A percentile compares a stretch with the other conserved stretches of the same genome.
Conservation (phyloP, 2,113 vertebrate genomes). For the Xiphias gladius region DNA sequence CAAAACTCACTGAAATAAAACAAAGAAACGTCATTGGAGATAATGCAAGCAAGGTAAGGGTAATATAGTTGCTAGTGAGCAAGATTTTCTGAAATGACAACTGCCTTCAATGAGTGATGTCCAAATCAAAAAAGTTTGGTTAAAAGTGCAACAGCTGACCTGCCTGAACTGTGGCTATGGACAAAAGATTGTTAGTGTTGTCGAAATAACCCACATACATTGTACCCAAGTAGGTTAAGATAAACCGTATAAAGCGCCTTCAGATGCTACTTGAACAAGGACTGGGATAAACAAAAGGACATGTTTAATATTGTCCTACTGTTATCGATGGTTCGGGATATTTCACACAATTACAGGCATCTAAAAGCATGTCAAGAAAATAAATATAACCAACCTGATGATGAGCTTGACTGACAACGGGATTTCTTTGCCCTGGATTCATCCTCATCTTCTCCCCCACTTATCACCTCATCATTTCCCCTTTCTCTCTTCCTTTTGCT, state of each 20-base stretch:
- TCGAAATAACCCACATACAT: not conserved
- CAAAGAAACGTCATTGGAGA: not conserved
- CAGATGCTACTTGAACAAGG: not conserved
- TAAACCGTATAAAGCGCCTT: not conserved
- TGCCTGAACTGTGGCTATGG: not conserved
- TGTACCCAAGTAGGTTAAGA: not conserved
- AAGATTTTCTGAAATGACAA: not conserved
- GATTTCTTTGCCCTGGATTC: slow-evolving; percentile 65
- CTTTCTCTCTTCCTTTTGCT: slow-evolving; percentile 79
- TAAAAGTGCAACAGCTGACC: not conserved
- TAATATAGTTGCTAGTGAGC: not conserved
- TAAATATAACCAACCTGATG: slow-evolving; percentile 50
- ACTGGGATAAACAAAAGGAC: not conserved
- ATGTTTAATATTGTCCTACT: not conserved
- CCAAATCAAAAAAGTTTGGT: not conserved
- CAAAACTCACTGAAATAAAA: not conserved
- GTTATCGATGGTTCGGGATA: not conserved
- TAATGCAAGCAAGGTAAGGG: not conserved
- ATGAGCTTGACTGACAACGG: slow-evolving; percentile 36
- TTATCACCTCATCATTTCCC: slow-evolving; percentile 45
- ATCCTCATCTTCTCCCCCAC: slow-evolving; percentile 41
- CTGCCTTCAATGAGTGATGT: not conserved
- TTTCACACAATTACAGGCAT: not conserved
- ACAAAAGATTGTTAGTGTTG: no score
- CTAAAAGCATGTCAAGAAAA: not conserved